Evolutionary conservation across 2,113 vertebrate species (phyloP).

Genomic region (Tupaia chinensis): DNA sequence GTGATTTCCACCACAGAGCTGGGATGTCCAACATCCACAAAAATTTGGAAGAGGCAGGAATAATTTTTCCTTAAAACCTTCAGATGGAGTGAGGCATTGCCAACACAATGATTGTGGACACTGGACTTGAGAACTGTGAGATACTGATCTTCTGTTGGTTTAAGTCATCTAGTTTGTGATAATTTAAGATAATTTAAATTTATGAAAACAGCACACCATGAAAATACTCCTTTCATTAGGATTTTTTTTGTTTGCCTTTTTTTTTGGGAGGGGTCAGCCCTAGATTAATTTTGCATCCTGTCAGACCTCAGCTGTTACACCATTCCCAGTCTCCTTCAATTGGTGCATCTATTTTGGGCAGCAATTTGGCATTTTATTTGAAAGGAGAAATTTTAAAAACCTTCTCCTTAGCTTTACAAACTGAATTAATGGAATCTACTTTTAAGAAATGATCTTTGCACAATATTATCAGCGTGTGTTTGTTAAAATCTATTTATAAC

Average conservation of each 20-base stretch:
- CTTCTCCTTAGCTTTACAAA: not conserved
- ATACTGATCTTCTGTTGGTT: not conserved
- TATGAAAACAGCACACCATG: not conserved
- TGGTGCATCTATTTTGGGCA: not conserved
- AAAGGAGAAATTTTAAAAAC: not conserved
- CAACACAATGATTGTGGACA: too few relatives aligned
- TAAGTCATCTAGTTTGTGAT: too few relatives aligned
- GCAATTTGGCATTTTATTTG: not conserved
- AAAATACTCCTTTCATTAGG: too few relatives aligned
- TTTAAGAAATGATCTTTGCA: not conserved
- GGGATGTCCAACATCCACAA: not conserved
- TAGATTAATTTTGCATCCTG: not conserved
- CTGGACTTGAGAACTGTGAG: too few relatives aligned
- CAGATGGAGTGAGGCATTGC: too few relatives aligned
- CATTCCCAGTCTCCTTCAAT: not conserved
- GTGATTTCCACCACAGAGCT: not conserved
- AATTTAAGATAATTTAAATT: too few relatives aligned
- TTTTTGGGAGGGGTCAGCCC: too few relatives aligned
- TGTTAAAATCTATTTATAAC: not conserved
- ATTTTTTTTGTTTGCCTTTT: not conserved
- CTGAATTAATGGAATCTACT: not conserved
- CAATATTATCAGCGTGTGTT: not conserved
- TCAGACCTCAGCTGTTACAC: not conserved
- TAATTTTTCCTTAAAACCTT: not conserved
- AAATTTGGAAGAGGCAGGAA: not conserved